Evolutionary conservation across 2,888 invertebrate species (phyloP), one percentile per base, ranked within the genome.

Genomic region (Onchidella celtica): DNA sequence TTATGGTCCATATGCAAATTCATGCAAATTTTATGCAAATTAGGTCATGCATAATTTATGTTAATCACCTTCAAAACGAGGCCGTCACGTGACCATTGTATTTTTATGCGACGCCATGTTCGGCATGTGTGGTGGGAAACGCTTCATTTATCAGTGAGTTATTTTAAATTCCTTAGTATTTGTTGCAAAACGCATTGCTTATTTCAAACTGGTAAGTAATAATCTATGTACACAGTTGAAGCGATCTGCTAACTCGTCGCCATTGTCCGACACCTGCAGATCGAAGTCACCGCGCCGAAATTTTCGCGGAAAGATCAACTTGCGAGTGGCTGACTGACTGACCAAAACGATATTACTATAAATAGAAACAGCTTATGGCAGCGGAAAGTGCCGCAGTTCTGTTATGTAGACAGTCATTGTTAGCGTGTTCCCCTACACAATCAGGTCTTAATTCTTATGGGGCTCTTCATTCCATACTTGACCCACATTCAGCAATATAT

Each of bases 1-100:
- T 27, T 27, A 29, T 55, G 40, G 38, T 17, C 2, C 34, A 74
- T 76, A 84, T 81, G 78, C 74, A 84, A 84, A 83, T 77, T 83
- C 87, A 88, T 88, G 87, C 81, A 87, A 87, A 88, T 88, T 82
- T 84, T 85, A 88, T 89, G 87, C 85, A 87, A 89, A 89, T 89
- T 55, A 86, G 76, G 70, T 84, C 84, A 86, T 87, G 86, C 83
- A 90, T 90, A 89, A 86, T 87, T 90, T 89, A 90, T 90, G 88
- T 86, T 86, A 89, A 90, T 89, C 84, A 86, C 1, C 69, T 72
- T 77, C 85, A 86, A 86, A 85, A 82, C 84, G 89, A 88, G 87
- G 87, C 83, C 72, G 83, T 88, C 91, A 91, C 88, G 90, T 91
- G 91, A 90, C 86, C 70, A 65, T 36, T 79, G 76, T 84, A 83